Evolutionary conservation across 2,797 vertebrate species (phyloP).

Genomic region (Euthynnus affinis): DNA sequence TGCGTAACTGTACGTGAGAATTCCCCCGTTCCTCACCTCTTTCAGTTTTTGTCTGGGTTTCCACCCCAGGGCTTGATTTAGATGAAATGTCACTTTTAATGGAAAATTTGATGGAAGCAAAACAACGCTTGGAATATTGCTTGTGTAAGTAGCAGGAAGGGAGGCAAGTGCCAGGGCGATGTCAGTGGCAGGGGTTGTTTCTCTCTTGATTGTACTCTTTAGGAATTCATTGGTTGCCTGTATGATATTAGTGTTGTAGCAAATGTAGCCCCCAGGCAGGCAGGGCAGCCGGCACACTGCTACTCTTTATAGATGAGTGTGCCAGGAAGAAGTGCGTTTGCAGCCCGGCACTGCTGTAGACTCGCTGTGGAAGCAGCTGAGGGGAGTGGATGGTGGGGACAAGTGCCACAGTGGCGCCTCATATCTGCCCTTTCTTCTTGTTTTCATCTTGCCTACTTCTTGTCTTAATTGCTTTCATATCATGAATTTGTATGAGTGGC

Average conservation of each 20-base stretch:
- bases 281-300: conserved; percentile 45
- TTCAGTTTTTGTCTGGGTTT: conserved; percentile 78
- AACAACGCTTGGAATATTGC: conserved; percentile 83
- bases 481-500: conserved; percentile 57
- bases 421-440: conserved; percentile 32
- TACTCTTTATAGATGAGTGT: conserved; percentile 70
- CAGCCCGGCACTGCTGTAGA: conserved; percentile 44
- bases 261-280: conserved; percentile 77
- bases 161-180: conserved; percentile 67
- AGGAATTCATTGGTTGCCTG: conserved; percentile 81
- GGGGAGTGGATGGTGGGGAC: conserved; percentile 32
- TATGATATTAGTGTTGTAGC: conserved; percentile 81
- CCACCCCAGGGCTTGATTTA: conserved; percentile 89
- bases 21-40: conserved; percentile 74
- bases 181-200: conserved; percentile 72
- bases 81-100: conserved; percentile 94
- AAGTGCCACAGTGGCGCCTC: conserved; percentile 39
- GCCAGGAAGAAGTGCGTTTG: conserved; percentile 61
- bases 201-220: conserved; percentile 80
- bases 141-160: conserved; percentile 73
- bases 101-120: conserved; percentile 89
- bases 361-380: conserved; percentile 55
- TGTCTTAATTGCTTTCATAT: conserved; percentile 65
- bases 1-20: conserved; percentile 43
- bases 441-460: conserved; percentile 51